phyloP scores from a whole-genome alignment of 1,140 invertebrate genomes.

The Rhyzopertha dominica region DNA sequence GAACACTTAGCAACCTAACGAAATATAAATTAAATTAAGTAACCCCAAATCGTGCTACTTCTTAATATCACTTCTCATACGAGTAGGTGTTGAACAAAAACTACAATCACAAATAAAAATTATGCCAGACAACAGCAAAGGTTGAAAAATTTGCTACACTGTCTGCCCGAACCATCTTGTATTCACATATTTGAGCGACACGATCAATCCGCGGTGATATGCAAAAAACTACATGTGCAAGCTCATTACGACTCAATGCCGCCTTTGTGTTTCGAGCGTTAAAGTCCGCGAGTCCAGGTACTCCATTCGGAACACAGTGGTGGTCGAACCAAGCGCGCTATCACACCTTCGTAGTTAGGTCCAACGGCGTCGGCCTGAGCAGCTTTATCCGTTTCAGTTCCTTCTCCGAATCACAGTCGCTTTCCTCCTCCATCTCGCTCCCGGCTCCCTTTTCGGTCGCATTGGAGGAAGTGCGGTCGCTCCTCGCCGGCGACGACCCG shows the following conservation, averaged over 20 bases:
- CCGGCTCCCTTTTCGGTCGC: slow-evolving; percentile 50
- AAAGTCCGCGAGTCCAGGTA: not conserved
- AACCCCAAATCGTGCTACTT: too few relatives aligned
- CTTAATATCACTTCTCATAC: too few relatives aligned
- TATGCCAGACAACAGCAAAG: too few relatives aligned
- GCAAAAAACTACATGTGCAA: slow-evolving; percentile 2
- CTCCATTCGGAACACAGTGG: slow-evolving; percentile 18
- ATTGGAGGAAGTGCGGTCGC: slow-evolving; percentile 49
- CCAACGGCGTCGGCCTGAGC: slow-evolving; percentile 56
- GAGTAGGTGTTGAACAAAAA: too few relatives aligned
- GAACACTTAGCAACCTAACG: too few relatives aligned
- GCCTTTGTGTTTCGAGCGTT: not conserved
- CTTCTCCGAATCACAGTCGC: slow-evolving; percentile 50
- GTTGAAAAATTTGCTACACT: too few relatives aligned
- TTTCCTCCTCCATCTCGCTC: slow-evolving; percentile 52
- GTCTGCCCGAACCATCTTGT: too few relatives aligned
- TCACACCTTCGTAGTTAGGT: slow-evolving; percentile 58
- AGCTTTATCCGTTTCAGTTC: slow-evolving; percentile 52
- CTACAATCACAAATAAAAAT: too few relatives aligned
- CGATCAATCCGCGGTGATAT: not conserved
- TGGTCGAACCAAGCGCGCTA: slow-evolving; percentile 11
- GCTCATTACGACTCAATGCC: slow-evolving; percentile 10
- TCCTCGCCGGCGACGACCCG: slow-evolving; percentile 48
- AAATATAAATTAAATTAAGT: too few relatives aligned
- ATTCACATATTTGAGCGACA: too few relatives aligned